Evolutionary conservation across 2,797 vertebrate genomes (phyloP).

Genomic region (Eulemur albifrons): DNA sequence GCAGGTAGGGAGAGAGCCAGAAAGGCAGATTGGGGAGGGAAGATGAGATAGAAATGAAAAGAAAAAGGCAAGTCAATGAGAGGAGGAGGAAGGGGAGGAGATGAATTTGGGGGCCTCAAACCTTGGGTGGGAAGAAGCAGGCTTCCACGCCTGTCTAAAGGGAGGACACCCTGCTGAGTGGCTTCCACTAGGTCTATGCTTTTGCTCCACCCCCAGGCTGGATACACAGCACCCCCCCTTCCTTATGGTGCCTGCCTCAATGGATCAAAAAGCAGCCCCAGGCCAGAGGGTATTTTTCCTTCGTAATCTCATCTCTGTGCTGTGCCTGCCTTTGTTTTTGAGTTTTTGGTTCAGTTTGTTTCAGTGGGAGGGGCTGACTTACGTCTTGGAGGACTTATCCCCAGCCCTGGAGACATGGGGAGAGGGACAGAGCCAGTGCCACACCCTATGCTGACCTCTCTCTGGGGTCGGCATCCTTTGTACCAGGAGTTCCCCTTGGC

Average conservation of each 20-base stretch:
- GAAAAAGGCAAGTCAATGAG: not conserved
- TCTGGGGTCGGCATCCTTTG: conserved; percentile 28
- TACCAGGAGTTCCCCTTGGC: not conserved
- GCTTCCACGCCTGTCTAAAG: not conserved
- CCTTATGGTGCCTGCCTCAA: not conserved
- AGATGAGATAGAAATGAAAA: not conserved
- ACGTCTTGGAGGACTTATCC: conserved; percentile 21
- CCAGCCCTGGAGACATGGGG: conserved; percentile 29
- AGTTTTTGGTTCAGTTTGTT: conserved; percentile 47
- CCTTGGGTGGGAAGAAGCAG: not conserved
- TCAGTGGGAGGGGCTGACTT: not conserved
- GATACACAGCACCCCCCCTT: not conserved
- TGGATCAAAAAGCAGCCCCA: not conserved
- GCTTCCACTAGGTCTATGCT: conserved; percentile 25
- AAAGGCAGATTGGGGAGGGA: not conserved
- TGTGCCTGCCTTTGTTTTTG: not conserved
- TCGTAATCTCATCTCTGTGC: not conserved
- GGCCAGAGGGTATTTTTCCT: not conserved
- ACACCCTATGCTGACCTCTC: conserved; percentile 37
- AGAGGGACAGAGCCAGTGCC: not conserved
- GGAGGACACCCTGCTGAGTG: not conserved
- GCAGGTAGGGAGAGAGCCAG: not conserved
- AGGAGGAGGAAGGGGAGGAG: not conserved
- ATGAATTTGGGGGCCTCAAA: not conserved
- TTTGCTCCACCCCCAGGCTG: not conserved